phyloP scores from a whole-genome alignment of 2,113 vertebrate genomes.

The Labeo catla region DNA sequence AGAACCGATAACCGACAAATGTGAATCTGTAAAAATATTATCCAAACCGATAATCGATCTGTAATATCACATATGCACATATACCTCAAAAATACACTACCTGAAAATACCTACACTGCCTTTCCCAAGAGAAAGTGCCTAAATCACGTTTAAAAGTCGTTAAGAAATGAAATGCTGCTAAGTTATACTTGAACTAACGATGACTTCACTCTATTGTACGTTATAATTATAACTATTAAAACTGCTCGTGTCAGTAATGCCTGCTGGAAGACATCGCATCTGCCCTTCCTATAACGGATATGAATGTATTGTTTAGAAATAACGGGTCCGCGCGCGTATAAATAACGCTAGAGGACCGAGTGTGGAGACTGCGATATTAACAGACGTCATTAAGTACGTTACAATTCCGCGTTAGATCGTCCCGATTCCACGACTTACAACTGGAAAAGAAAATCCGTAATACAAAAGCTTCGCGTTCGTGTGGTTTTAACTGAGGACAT shows the following conservation, averaged over 20 bases:
- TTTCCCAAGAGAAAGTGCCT: not conserved
- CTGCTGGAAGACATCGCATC: not conserved
- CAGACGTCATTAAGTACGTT: not conserved
- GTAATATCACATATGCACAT: not conserved
- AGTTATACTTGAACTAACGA: not conserved
- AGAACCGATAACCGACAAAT: not conserved
- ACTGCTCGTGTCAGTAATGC: not conserved
- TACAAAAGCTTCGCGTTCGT: not conserved
- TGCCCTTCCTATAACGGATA: not conserved
- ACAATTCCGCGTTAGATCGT: not conserved
- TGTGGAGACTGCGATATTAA: not conserved
- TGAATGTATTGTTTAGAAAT: not conserved
- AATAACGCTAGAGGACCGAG: not conserved
- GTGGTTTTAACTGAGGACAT: not conserved
- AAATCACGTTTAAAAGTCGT: not conserved
- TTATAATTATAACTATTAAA: not conserved
- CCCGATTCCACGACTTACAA: not conserved
- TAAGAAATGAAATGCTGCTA: not conserved
- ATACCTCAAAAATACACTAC: not conserved
- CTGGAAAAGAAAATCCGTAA: too few relatives aligned
- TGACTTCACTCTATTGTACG: not conserved
- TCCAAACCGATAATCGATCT: too few relatives aligned
- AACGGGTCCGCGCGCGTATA: conserved; percentile 21
- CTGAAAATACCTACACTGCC: not conserved
- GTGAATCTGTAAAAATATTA: not conserved